Percentiles rank a stretch among this genome's conserved stretches.
phyloP scores from a whole-genome alignment of 2,113 vertebrate genomes.

The Ariopsis seemanni region DNA sequence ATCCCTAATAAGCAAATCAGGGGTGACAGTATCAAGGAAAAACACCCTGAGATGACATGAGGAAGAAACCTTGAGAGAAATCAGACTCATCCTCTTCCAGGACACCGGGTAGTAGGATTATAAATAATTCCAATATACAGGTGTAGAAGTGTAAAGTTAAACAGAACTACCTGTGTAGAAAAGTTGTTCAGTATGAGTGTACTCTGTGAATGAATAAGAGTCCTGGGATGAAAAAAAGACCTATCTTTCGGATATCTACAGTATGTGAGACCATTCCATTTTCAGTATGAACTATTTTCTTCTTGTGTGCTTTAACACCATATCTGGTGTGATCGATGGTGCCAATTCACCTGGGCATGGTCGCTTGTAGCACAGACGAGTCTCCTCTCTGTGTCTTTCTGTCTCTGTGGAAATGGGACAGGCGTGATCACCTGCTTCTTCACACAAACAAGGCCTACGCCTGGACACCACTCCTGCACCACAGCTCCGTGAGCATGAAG shows the following conservation, averaged over 20 bases:
- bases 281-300: not conserved
- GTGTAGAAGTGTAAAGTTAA: not conserved
- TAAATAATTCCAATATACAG: no score
- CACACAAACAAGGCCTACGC: constrained; percentile 73
- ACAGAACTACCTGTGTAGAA: not conserved
- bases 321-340: not conserved
- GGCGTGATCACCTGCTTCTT: constrained; percentile 48
- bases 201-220: no score
- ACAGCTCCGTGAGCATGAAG: constrained; percentile 78
- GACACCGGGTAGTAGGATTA: not conserved
- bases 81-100: not conserved
- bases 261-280: not conserved
- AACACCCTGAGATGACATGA: not conserved
- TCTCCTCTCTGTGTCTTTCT: constrained; percentile 67
- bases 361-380: constrained; percentile 76
- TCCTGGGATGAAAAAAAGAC: not conserved
- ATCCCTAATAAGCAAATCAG: not conserved
- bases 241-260: not conserved
- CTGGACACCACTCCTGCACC: constrained; percentile 75
- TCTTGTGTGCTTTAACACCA: not conserved
- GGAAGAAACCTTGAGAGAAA: not conserved
- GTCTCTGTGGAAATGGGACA: constrained; percentile 67
- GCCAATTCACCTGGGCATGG: constrained; percentile 75
- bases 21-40: not conserved
- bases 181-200: not conserved